These are phyloP conservation scores for Neopipo cinnamomea DNA, from an alignment of 2,113 vertebrate species.

Conservation along the genomic window DNA sequence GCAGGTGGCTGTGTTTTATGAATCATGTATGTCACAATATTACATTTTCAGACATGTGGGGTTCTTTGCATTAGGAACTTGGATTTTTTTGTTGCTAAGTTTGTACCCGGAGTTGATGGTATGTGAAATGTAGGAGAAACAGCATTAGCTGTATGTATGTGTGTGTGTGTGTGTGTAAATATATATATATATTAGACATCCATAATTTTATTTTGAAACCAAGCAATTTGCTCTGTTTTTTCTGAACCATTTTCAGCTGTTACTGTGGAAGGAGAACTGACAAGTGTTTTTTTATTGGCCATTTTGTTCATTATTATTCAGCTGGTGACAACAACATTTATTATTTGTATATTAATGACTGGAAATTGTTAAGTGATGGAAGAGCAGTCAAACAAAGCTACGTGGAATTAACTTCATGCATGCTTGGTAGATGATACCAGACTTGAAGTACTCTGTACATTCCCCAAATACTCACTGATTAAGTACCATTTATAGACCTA, in stretches of 20 bases:
- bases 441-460: neutral
- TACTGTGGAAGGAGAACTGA: neutral
- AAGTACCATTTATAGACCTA: conserved; percentile 21
- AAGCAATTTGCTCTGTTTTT: neutral
- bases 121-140: neutral
- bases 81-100: neutral
- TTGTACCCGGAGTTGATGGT: neutral
- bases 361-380: conserved; percentile 39
- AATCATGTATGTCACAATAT: conserved; percentile 44
- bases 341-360: conserved; percentile 52
- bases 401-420: conserved; percentile 15
- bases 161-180: neutral
- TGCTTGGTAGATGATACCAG: neutral
- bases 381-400: conserved; percentile 42
- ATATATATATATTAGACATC: neutral
- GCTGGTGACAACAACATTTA: conserved; percentile 37
- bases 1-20: conserved; percentile 32
- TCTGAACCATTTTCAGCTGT: conserved; percentile 5
- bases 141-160: neutral
- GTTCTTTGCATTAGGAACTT: conserved; percentile 30
- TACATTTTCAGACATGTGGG: neutral
- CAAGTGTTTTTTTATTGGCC: conserved; percentile 36
- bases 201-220: conserved; percentile 7
- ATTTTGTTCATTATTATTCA: conserved; percentile 41
- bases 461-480: conserved; percentile 31